A percentile compares a stretch with the other conserved stretches of the same genome.
Evolutionary conservation across 1,140 invertebrate genomes (phyloP).

Genomic region (Muscidifurax raptorellus): DNA sequence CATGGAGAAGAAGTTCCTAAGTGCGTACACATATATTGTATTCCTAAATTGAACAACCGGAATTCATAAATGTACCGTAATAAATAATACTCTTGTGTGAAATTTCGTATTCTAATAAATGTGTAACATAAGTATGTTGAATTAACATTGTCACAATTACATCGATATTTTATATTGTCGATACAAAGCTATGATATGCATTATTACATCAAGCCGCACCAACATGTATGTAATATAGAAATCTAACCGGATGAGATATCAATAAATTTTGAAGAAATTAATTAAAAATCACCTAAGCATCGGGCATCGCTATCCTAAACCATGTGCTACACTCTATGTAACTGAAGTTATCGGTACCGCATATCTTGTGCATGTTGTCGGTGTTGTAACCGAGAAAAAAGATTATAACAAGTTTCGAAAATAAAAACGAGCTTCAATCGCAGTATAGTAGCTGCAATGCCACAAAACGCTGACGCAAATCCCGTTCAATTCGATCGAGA

Average conservation of each 20-base stretch:
- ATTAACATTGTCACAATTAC: neutral
- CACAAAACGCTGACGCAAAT: neutral
- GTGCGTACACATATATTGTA: neutral
- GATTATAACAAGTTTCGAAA: neutral
- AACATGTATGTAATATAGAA: neutral
- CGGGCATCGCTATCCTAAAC: slow-evolving; percentile 49
- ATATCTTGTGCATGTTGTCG: slow-evolving; percentile 37
- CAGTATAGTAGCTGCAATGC: neutral
- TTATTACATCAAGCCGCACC: neutral
- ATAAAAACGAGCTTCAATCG: neutral
- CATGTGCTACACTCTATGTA: slow-evolving; percentile 61
- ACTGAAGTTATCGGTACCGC: slow-evolving; percentile 51
- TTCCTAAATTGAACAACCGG: neutral
- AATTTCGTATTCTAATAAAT: neutral
- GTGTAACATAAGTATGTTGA: neutral
- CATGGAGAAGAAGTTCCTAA: neutral
- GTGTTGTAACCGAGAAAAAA: neutral
- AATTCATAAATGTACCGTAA: neutral
- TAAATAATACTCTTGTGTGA: neutral
- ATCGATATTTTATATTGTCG: neutral
- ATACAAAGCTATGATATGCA: neutral
- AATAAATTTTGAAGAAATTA: slow-evolving; percentile 17
- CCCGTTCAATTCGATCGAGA: neutral
- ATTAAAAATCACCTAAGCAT: neutral
- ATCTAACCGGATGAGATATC: neutral